Base-by-base conservation (phyloP, 1,140 invertebrate species). In the Gyrodactylus salaris region DNA sequence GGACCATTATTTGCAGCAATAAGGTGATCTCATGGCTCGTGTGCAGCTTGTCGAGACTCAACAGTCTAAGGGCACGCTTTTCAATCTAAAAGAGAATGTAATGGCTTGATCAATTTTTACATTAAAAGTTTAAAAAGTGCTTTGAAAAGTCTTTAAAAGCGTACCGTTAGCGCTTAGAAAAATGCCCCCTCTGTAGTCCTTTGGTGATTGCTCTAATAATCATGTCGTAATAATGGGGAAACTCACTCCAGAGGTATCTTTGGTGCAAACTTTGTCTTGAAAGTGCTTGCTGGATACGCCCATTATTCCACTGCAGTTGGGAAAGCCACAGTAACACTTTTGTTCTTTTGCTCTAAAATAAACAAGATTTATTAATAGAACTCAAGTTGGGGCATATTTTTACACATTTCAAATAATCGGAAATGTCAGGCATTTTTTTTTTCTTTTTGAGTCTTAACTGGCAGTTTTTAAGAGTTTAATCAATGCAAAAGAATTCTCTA, bases 301-400 rank as follows among this genome's bases (percentile, higher is more conserved):
- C 73, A 97, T 89, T 86, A 88, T 91, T 1, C 93, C 92, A 2
- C 89, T 85, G 79, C 93, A 97, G 76, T 86, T 87, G 1, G 83
- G 76, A 1, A 89, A 84, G 76, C 88, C 89, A 79, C 93, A 97
- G 79, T 85, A 94, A 82, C 93, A 97, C 75, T 87, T 87, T 80
- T 96, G 91, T 0, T 91, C 89, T 80, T 91, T 88, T 87, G 87
- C 78, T 73, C 75, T 68, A 26, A 34, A 26, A 19, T n/a, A n/a
- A n/a, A n/a, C n/a, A n/a, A n/a, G n/a, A n/a, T n/a, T n/a, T n/a
- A n/a, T n/a, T n/a, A n/a, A n/a, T n/a, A n/a, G n/a, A n/a, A n/a
- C n/a, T n/a, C n/a, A n/a, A n/a, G n/a, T n/a, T n/a, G n/a, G n/a
- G n/a, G n/a, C n/a, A n/a, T n/a, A n/a, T n/a, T n/a, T n/a, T n/a